These are phyloP conservation scores for Oedothorax gibbosus DNA, from an alignment of 1,140 invertebrate genomes.

Conservation along the genomic window DNA sequence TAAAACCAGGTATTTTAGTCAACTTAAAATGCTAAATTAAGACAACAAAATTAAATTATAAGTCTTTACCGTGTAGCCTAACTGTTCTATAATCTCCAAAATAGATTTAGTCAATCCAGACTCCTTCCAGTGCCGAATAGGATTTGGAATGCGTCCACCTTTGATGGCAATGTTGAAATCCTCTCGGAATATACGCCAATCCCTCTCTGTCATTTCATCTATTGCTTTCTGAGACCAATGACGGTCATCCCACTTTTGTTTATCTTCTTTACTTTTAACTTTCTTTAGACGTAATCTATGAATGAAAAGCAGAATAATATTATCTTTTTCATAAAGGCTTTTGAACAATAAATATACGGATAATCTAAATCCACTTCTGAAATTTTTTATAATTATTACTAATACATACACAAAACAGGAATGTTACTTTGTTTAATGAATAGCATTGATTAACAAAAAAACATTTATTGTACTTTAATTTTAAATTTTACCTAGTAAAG, in stretches of 20 bases:
- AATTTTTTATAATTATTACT: too few species aligned
- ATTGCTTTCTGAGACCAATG: conserved; percentile 97
- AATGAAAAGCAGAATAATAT: conserved; percentile 13
- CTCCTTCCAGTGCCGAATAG: conserved; percentile 95
- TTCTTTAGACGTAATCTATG: conserved; percentile 87
- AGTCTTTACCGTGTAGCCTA: conserved; percentile 62
- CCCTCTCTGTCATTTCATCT: conserved; percentile 97
- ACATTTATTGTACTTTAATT: background rate
- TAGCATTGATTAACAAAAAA: background rate
- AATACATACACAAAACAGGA: too few species aligned
- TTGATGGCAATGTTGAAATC: conserved; percentile 99
- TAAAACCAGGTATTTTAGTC: too few species aligned
- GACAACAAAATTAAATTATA: background rate
- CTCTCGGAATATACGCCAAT: conserved; percentile 99
- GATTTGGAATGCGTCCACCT: conserved; percentile 95
- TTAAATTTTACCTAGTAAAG: background rate
- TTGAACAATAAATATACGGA: too few species aligned
- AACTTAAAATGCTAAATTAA: background rate
- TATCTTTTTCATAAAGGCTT: too few species aligned
- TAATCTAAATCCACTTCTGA: too few species aligned
- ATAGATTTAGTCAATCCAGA: conserved; percentile 91
- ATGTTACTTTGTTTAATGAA: background rate
- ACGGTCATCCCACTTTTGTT: conserved; percentile 98
- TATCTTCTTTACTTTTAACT: conserved; percentile 95
- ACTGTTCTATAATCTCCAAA: conserved; percentile 83